Evolutionary conservation across 2,797 vertebrate genomes (phyloP).

Genomic region (Gymnodraco acuticeps): DNA sequence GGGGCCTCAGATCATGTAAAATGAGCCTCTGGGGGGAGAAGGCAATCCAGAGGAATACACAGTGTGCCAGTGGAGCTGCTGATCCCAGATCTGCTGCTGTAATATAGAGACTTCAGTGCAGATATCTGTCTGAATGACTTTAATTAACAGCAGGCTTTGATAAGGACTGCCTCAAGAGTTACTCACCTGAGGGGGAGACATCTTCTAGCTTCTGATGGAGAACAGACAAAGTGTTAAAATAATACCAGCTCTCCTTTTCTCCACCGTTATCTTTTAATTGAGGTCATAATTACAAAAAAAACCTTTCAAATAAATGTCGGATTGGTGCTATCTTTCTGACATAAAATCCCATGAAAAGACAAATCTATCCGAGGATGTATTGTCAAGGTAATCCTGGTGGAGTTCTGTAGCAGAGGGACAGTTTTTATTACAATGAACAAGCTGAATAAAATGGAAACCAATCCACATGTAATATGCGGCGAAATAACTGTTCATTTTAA

Average conservation of each 20-base stretch:
- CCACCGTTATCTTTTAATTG: slow-evolving; percentile 30
- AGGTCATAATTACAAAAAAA: slow-evolving; percentile 27
- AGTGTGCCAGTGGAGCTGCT: slow-evolving; percentile 12
- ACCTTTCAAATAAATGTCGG: slow-evolving; percentile 9
- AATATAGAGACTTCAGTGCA: not conserved
- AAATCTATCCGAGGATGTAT: not conserved
- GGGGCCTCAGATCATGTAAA: slow-evolving; percentile 36
- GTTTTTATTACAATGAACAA: slow-evolving; percentile 2
- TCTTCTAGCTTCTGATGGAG: slow-evolving; percentile 33
- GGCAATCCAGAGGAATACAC: slow-evolving; percentile 7
- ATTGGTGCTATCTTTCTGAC: not conserved
- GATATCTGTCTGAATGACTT: slow-evolving; percentile 35
- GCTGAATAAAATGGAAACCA: not conserved
- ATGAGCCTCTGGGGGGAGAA: slow-evolving; percentile 28
- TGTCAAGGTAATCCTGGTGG: not conserved
- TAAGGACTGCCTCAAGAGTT: slow-evolving; percentile 26
- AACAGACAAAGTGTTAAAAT: slow-evolving; percentile 25
- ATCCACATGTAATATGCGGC: not conserved
- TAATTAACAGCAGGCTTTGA: slow-evolving; percentile 25
- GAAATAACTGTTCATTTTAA: slow-evolving; percentile 5
- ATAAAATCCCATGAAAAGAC: slow-evolving; percentile 3
- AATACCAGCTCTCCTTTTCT: not conserved
- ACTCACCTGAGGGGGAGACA: slow-evolving; percentile 14
- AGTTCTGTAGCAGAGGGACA: slow-evolving; percentile 1
- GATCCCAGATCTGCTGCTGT: slow-evolving; percentile 9